Evolutionary conservation across 2,888 invertebrate species (phyloP).

Genomic region (Dynastes maya): DNA sequence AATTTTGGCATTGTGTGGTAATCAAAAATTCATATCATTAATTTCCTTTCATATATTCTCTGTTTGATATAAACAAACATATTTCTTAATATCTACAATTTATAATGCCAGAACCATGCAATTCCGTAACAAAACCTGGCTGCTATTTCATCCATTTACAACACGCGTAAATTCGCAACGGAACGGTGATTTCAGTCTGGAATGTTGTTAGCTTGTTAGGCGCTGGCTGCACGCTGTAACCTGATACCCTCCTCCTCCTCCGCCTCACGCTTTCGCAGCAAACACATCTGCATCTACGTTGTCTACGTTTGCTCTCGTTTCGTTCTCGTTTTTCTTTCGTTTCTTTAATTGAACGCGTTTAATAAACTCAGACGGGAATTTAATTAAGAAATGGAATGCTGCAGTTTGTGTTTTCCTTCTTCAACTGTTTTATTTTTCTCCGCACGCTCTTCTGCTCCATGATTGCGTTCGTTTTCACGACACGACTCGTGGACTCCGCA

Average conservation of each 20-base stretch:
- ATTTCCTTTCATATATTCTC: no score
- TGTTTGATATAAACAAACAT: no score
- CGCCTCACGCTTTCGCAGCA: not conserved
- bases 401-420: conserved; percentile 17
- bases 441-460: not conserved
- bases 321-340: conserved; percentile 18
- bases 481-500: not conserved
- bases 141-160: not conserved
- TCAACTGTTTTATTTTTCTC: not conserved
- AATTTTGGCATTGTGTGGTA: no score
- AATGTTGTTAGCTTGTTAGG: conserved; percentile 9
- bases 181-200: not conserved
- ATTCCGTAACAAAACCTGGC: no score
- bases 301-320: conserved; percentile 6
- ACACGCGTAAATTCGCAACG: not conserved
- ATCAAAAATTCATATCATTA: no score
- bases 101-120: no score
- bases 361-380: conserved; percentile 27
- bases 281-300: not conserved
- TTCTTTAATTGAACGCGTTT: conserved; percentile 42
- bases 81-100: no score
- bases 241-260: not conserved
- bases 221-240: not conserved
- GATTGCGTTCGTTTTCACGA: not conserved
- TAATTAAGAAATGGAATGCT: conserved; percentile 40